Evolutionary conservation across 2,888 invertebrate genomes (phyloP), one percentile per base, ranked within the genome.

Genomic region (Mimas tiliae): DNA sequence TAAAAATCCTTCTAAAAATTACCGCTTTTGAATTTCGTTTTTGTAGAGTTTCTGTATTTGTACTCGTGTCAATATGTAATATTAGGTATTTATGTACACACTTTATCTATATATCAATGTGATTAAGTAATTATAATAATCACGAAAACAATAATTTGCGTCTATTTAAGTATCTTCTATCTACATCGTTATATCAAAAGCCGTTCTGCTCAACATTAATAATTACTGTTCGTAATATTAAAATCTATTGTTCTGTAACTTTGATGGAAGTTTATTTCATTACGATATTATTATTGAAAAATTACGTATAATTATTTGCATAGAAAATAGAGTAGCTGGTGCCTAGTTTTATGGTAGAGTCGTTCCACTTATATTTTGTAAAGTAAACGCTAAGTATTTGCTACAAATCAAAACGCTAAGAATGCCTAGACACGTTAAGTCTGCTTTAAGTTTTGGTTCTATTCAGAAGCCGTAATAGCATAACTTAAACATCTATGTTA

Each of bases 1-100:
- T 27, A 27, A 27, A 27, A 27, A 4, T 27, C 27, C 27, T 27
- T 27, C 27, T 9, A 34, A 34, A 34, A 34, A 34, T 34, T 6
- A 34, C 34, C 38, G 7, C 38, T 14, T 14, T 11, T 14, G 16
- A 50, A 16, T 4, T 8, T 33, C 6, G 14, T 52, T 14, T 52
- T 52, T 52, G 19, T 50, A 50, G 16, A 50, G 16, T 48, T 6
- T 12, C 14, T 1, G 12, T 45, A 45, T 48, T 48, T 11, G 47
- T 45, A 45, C 45, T 45, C 11, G 14, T 45, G 14, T 45, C 14
- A 45, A 45, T 14, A 45, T 12, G 0, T 14, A 45, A 52, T 27
- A 52, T 27, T 33, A 52, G 7, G 21, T 33, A 52, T 50, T 50
- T 52, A 52, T 52, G 52, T 52, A 52, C 52, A 52, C 52, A 52